These are phyloP conservation scores for Esox masquinongy DNA, from an alignment of 2,797 vertebrate genomes.

Conservation along the genomic window DNA sequence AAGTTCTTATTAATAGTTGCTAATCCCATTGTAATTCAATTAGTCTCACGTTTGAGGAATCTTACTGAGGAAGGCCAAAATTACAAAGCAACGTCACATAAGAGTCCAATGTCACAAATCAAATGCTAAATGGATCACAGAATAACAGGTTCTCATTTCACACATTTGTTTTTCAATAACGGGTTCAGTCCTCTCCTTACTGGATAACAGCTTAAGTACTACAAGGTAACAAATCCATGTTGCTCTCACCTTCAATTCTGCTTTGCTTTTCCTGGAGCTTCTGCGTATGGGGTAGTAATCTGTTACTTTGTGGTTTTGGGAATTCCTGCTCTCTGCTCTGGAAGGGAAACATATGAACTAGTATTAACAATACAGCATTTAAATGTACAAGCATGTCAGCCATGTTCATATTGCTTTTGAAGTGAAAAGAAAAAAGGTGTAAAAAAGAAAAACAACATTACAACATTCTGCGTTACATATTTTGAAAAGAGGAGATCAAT, in stretches of 20 bases:
- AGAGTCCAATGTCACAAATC: too few species aligned
- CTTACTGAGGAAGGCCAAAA: not conserved
- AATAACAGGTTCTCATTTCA: not conserved
- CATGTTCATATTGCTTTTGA: not conserved
- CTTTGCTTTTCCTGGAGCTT: slow-evolving; percentile 92
- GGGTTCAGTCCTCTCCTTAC: not conserved
- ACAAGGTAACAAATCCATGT: not conserved
- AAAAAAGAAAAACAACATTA: not conserved
- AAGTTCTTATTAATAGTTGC: not conserved
- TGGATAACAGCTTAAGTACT: not conserved
- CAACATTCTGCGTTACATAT: not conserved
- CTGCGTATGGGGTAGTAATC: slow-evolving; percentile 94
- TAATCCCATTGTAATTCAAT: not conserved
- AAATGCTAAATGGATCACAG: not conserved
- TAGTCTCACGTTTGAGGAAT: not conserved
- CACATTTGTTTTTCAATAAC: not conserved
- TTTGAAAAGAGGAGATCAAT: not conserved
- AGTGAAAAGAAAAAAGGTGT: not conserved
- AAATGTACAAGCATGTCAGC: not conserved
- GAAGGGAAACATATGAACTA: slow-evolving; percentile 13
- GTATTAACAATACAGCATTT: not conserved
- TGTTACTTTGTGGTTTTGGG: slow-evolving; percentile 89
- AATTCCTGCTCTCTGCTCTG: slow-evolving; percentile 78
- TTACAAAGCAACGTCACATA: not conserved
- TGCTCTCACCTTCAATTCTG: slow-evolving; percentile 84